A percentile compares a stretch with the other conserved stretches of the same genome.
Conservation (phyloP, 1,140 invertebrate genomes). For the Ceratoteleas bidentatus region DNA sequence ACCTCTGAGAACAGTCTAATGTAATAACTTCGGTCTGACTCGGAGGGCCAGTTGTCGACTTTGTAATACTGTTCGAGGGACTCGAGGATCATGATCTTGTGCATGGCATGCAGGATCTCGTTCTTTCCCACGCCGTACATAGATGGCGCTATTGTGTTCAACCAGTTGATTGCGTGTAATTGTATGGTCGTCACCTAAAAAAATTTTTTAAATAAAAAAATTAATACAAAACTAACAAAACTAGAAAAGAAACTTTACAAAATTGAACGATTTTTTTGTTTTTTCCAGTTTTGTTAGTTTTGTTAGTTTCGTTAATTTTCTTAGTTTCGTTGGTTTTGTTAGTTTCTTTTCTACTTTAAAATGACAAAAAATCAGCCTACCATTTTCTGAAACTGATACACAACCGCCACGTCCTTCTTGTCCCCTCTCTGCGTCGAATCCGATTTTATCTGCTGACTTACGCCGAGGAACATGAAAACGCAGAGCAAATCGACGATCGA, state of each 20-base stretch:
- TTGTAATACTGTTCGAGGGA: conserved; percentile 93
- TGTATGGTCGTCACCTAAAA: conserved; percentile 87
- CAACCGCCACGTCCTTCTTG: conserved; percentile 82
- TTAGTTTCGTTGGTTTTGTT: no score
- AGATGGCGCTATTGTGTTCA: conserved; percentile 89
- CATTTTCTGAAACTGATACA: conserved; percentile 86
- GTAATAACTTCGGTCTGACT: conserved; percentile 90
- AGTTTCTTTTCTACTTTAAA: no score
- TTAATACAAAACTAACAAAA: no score
- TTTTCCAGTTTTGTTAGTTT: no score
- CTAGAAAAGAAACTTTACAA: no score
- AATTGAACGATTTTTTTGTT: no score
- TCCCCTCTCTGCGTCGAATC: conserved; percentile 84
- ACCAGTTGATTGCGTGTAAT: conserved; percentile 91
- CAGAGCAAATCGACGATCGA: conserved; percentile 92
- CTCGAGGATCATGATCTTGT: conserved; percentile 94
- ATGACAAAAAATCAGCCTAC: no score
- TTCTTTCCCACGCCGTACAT: conserved; percentile 87
- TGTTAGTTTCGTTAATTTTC: no score
- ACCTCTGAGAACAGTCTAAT: conserved; percentile 93
- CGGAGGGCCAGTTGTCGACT: conserved; percentile 96
- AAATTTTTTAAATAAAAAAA: conserved; percentile 1
- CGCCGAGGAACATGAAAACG: conserved; percentile 90
- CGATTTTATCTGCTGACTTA: conserved; percentile 87
- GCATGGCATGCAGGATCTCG: conserved; percentile 90